These are phyloP conservation scores for Channa argus DNA, from an alignment of 2,113 vertebrate species.

Conservation along the genomic window DNA sequence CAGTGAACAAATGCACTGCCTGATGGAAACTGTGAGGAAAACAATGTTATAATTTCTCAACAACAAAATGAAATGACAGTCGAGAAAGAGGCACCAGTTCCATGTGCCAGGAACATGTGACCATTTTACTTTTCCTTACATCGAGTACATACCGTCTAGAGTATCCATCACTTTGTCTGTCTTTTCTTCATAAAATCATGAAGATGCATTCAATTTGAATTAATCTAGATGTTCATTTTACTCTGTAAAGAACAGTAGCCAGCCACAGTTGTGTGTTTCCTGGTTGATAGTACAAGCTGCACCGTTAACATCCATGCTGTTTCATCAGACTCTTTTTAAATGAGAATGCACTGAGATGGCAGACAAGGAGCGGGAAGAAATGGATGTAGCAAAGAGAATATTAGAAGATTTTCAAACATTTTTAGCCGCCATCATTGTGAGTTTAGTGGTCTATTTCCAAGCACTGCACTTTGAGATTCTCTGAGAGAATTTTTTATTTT, in stretches of 20 bases:
- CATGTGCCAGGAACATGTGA: neutral
- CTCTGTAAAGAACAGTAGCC: constrained; percentile 25
- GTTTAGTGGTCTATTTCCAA: too few species aligned
- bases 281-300: neutral
- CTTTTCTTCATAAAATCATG: constrained; percentile 24
- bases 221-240: constrained; percentile 35
- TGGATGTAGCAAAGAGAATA: neutral
- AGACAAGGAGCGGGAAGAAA: neutral
- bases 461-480: too few species aligned
- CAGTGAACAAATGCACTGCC: constrained; percentile 36
- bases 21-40: constrained; percentile 18
- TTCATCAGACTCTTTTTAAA: neutral
- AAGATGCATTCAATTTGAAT: neutral
- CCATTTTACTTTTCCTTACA: neutral
- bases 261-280: neutral
- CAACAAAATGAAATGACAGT: constrained; percentile 6
- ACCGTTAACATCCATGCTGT: neutral
- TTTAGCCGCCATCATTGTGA: too few species aligned
- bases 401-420: neutral
- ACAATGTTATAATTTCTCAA: constrained; percentile 16
- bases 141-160: neutral
- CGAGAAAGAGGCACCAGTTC: neutral
- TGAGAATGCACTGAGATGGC: neutral
- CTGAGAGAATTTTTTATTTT: too few species aligned
- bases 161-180: neutral